Base-by-base conservation (phyloP, 2,113 vertebrate genomes). In the Dendrocopos noguchii region DNA sequence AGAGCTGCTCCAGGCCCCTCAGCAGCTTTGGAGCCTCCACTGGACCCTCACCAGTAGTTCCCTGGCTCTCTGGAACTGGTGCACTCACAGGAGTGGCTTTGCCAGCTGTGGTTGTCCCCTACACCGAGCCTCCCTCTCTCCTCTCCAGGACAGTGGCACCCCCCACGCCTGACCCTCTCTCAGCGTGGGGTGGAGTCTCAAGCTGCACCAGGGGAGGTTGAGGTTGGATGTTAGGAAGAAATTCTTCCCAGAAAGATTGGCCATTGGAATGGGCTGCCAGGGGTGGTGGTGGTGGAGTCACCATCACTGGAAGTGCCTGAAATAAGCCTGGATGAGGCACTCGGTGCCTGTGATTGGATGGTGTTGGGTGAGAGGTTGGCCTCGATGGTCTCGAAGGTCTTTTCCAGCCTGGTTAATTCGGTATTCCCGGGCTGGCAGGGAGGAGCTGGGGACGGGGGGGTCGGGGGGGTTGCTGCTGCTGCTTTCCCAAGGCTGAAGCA, bases 111-210 rank as follows among this genome's bases (percentile, higher is more conserved):
- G 17, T 24, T 36, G 31, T 60, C 18, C 53, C 52, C 33, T 31
- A 8, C 31, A 5, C 42, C 3, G 27, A 7, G 42, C 36, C 22
- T 59, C 19, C 39, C 27, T 80, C 36, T 60, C 1, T 9, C 27
- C 76, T 11, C 25, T n/a, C 4, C 2, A n/a, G 24, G 57, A 22
- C 50, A 22, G 19, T 2, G 0, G 24, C 7, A 19, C 5, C 29
- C 56, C 50, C 16, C 61, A 52, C 1, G 0, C 25, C 52, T 56
- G 29, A 28, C 55, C 64, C 25, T 81, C 9, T 63, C 34, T 28
- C 50, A 46, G 74, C n/a, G 3, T n/a, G 25, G 19, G 31, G 27
- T 34, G 85, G 56, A 39, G 50, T 55, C 39, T 39, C 39, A 39
- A 39, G 39, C 39, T 39, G 39, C 39, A 39, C 39, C 39, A 39